phyloP scores from a whole-genome alignment of 2,113 vertebrate genomes.

The Entomyzon cyanotis region DNA sequence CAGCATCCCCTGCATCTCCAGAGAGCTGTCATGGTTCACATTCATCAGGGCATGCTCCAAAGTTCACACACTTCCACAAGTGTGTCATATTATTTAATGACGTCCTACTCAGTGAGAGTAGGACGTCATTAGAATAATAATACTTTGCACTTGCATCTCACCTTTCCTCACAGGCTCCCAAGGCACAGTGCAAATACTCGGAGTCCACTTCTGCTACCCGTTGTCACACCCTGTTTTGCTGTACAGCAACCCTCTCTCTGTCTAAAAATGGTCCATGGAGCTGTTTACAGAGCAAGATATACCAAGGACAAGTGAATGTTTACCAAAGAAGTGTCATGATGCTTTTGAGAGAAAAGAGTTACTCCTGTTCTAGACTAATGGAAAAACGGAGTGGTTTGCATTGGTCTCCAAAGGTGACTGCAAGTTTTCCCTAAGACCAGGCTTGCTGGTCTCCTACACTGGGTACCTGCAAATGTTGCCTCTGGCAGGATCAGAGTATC shows the following conservation, averaged over 20 bases:
- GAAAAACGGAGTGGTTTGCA: not conserved
- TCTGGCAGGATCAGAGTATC: not conserved
- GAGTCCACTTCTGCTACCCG: not conserved
- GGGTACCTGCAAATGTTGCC: not conserved
- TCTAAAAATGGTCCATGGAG: not conserved
- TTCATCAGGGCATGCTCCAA: slow-evolving; percentile 61
- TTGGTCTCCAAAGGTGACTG: not conserved
- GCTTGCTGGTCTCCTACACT: not conserved
- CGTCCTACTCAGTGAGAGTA: slow-evolving; percentile 19
- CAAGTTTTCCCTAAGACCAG: not conserved
- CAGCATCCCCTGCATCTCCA: slow-evolving; percentile 44
- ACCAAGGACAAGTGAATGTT: not conserved
- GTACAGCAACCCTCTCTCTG: not conserved
- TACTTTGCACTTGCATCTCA: not conserved
- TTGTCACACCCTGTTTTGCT: not conserved
- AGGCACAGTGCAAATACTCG: not conserved
- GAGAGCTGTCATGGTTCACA: slow-evolving; percentile 66
- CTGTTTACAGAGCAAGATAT: not conserved
- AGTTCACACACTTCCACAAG: slow-evolving; percentile 66
- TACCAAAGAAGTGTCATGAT: not conserved
- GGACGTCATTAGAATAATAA: slow-evolving; percentile 42
- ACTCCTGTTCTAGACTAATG: not conserved
- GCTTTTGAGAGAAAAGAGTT: not conserved
- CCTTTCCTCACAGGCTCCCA: slow-evolving; percentile 30
- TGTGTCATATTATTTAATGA: too few relatives aligned